These are phyloP conservation scores for Varroa destructor DNA, from an alignment of 1,140 invertebrate species.

Conservation along the genomic window DNA sequence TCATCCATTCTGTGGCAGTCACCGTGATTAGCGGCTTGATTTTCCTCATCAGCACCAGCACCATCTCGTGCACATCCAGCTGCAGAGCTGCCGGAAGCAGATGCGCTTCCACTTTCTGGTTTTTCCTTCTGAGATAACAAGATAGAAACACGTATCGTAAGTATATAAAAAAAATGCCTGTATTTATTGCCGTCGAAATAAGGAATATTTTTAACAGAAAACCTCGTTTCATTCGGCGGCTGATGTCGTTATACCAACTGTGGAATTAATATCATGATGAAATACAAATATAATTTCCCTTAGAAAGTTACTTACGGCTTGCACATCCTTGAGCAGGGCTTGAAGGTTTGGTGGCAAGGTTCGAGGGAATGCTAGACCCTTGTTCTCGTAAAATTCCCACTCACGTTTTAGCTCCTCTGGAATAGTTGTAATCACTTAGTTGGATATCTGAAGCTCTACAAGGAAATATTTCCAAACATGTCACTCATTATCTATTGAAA, in stretches of 20 bases:
- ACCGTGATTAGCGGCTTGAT: slow-evolving; percentile 5
- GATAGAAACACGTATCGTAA: too few species aligned
- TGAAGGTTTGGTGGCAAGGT: slow-evolving; percentile 30
- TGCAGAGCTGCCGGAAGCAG: too few species aligned
- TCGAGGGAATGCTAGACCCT: slow-evolving; percentile 36
- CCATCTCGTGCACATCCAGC: neutral
- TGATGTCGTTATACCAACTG: too few species aligned
- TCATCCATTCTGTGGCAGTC: slow-evolving; percentile 26
- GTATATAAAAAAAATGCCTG: too few species aligned
- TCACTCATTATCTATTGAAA: too few species aligned
- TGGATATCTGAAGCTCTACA: neutral
- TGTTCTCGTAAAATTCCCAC: slow-evolving; percentile 36
- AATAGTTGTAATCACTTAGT: slow-evolving; percentile 25
- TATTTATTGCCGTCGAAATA: too few species aligned
- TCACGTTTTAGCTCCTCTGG: slow-evolving; percentile 37
- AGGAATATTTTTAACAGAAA: too few species aligned
- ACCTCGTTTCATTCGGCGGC: too few species aligned
- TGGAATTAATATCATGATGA: too few species aligned
- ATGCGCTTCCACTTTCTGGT: too few species aligned
- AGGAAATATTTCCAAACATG: neutral
- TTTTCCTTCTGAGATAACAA: too few species aligned
- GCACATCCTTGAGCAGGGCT: slow-evolving; percentile 18
- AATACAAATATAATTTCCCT: too few species aligned
- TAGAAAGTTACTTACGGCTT: slow-evolving; percentile 8
- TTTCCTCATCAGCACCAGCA: slow-evolving; percentile 3